Base-by-base conservation (phyloP, 2,888 invertebrate species). In the Palloptera scutellata region DNA sequence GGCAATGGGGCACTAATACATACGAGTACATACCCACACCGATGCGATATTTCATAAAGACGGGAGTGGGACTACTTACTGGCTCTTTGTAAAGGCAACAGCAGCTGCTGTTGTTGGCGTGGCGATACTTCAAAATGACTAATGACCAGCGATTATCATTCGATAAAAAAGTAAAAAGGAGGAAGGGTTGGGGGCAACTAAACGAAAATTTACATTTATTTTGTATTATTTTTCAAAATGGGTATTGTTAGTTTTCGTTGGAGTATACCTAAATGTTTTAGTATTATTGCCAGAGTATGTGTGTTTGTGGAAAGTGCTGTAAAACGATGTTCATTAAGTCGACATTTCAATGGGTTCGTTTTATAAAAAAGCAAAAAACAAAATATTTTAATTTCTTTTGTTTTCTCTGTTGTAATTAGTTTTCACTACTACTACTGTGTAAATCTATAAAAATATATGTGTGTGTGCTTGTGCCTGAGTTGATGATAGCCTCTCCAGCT, bases 141-240 rank as follows among this genome's bases (percentile, higher is more conserved):
- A 82, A 81, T 82, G 81, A 77, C 77, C 79, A 77, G 78, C 79
- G 81, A 82, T 81, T 81, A 81, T 81, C 80, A 77, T 74, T 71
- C 78, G 81, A 81, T 81, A 82, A 79, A 66, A 53, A 60, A 53
- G 45, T 54, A 66, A 61, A 57, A 66, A 61, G 45, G 51, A 30
- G 6, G 6, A 30, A 30, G n/a, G n/a, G n/a, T n/a, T n/a, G n/a
- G n/a, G n/a, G n/a, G n/a, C 30, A 30, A 30, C 30, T 3, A 48
- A 48, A 48, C 69, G 70, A 74, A 77, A 78, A 78, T 77, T 79
- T 48, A n/a, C 12, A 48, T 48, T 48, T 48, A 48, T 48, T 48
- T 48, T n/a, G 2, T 48, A 48, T 15, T 48, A 12, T 48, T 15
- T 30, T 30, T 30, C 6, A 30, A 30, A 30, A 30, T n/a, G n/a